phyloP scores from a whole-genome alignment of 1,140 invertebrate genomes.

The Drosophila repleta region DNA sequence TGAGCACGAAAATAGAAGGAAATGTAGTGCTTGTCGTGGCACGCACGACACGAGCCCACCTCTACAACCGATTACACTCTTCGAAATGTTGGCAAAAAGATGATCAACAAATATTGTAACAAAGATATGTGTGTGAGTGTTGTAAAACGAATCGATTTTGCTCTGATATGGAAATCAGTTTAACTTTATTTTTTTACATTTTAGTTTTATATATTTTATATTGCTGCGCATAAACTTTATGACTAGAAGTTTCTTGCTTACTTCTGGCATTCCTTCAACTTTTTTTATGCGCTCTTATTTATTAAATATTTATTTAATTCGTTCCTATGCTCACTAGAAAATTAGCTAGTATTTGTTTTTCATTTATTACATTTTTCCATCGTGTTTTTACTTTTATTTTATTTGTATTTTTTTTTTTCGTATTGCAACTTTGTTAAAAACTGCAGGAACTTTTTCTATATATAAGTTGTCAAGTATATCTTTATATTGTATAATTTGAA shows the following conservation, averaged over 20 bases:
- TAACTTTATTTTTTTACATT: conserved; percentile 10
- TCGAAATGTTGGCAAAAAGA: conserved; percentile 11
- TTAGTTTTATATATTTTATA: conserved; percentile 5
- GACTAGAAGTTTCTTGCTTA: conserved; percentile 50
- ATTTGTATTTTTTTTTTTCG: conserved; percentile 45
- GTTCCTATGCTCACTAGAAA: conserved; percentile 37
- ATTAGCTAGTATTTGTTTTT: conserved; percentile 39
- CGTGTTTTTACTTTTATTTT: conserved; percentile 9
- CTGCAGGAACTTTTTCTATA: conserved; percentile 75
- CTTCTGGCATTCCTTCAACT: conserved; percentile 38
- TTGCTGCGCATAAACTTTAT: conserved; percentile 34
- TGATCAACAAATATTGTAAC: conserved; percentile 72
- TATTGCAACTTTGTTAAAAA: conserved; percentile 72
- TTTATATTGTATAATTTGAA: conserved; percentile 15
- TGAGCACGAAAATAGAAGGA: neutral
- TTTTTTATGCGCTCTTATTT: conserved; percentile 30
- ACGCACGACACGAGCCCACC: neutral
- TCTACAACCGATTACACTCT: neutral
- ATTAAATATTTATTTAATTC: conserved; percentile 21
- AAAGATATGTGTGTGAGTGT: conserved; percentile 66
- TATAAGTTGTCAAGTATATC: conserved; percentile 55
- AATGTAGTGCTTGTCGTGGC: neutral
- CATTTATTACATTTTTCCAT: conserved; percentile 10
- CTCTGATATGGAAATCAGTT: conserved; percentile 51
- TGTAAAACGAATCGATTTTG: conserved; percentile 36